Evolutionary conservation across 2,113 vertebrate genomes (phyloP), one percentile per base, ranked within the genome.

Genomic region (Eurypyga helias): DNA sequence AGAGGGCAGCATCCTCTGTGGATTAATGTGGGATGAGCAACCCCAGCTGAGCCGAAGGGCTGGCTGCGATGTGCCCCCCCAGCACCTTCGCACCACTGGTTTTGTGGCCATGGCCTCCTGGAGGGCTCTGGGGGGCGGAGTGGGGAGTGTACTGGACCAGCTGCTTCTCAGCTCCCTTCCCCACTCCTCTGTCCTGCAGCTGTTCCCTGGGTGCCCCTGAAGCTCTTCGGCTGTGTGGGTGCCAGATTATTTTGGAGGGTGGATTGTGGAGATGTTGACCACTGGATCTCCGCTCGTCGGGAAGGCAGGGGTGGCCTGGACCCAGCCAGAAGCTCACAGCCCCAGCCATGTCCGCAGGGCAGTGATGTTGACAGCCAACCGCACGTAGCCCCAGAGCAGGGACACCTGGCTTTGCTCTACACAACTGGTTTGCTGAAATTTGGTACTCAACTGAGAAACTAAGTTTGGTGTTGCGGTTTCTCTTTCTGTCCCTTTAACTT

Each of bases 1-100:
- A 95, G 96, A 95, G 96, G 96, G 96, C 96, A 97, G 91, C 91
- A 94, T 71, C 21, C 48, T 71, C 96, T 84, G 23, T 12, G 73
- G 48, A 60, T 75, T 67, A 5, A 2, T 64, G 31, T 20, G 33
- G 43, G 20, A n/a, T 9, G 43, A 46, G 33, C 38, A 41, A 2
- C 10, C 21, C 31, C 6, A 4, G 72, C 51, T 7, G 38, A 33
- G 7, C 12, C 2, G 28, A 29, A 18, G 34, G 21, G 51, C 36
- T n/a, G 83, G 29, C 36, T 67, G 21, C 26, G 41, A 2, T 0
- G 7, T 1, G 11, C 31, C 18, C 17, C 14, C 41, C 10, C 5
- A 24, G 52, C 38, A 6, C 13, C n/a, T 57, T 21, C 9, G 34
- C 46, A 0, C 11, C 3, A 8, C 36, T 38, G 43, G 17, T 25